Conservation (phyloP, 92 coral and sea anemone genomes). For the Zoanthus solanderi region DNA sequence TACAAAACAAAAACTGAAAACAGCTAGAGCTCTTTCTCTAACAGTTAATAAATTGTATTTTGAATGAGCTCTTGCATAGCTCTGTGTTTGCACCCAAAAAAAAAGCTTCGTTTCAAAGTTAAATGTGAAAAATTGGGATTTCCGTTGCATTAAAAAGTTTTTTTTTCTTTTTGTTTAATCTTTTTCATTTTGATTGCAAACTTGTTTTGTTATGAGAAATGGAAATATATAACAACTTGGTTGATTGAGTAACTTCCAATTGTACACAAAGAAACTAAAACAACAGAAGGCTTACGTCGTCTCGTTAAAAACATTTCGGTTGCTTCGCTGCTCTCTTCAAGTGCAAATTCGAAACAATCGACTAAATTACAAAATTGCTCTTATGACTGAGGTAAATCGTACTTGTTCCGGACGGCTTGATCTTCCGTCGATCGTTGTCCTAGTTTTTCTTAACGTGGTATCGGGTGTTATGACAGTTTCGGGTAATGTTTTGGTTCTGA, state of each 20-base stretch:
- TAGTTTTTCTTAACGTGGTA: neutral
- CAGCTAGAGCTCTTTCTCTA: neutral
- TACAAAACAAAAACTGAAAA: neutral
- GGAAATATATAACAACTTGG: neutral
- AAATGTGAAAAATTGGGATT: neutral
- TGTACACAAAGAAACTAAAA: neutral
- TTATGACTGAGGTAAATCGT: neutral
- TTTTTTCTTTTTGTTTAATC: neutral
- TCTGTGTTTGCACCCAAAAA: neutral
- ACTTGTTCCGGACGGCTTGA: slow-evolving; percentile 28
- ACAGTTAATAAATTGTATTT: neutral
- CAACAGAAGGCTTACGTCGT: neutral
- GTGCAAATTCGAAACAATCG: neutral
- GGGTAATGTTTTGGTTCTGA: slow-evolving; percentile 42
- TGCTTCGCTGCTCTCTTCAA: neutral
- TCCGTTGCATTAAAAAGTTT: neutral
- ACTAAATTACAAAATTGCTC: no score
- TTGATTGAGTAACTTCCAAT: neutral
- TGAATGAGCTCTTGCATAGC: neutral
- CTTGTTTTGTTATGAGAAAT: neutral
- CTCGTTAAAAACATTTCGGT: neutral
- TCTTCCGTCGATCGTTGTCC: neutral
- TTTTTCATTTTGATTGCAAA: neutral
- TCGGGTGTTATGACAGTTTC: slow-evolving; percentile 31
- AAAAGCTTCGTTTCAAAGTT: neutral